Evolutionary conservation across 2,888 invertebrate genomes (phyloP).

Genomic region (Torymus auratus): DNA sequence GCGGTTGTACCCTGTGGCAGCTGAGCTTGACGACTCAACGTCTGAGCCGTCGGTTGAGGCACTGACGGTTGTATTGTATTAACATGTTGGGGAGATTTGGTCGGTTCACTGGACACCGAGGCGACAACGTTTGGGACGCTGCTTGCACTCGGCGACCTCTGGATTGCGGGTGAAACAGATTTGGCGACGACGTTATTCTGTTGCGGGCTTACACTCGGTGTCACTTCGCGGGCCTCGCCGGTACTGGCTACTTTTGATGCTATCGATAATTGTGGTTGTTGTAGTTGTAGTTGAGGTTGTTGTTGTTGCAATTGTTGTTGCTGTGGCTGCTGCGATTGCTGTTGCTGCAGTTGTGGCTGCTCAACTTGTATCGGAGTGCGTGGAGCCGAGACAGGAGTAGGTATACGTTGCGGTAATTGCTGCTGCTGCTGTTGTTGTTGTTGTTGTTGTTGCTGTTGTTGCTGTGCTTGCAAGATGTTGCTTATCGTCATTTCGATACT

Average conservation of each 20-base stretch:
- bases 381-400: conserved; percentile 58
- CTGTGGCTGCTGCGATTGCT: conserved; percentile 59
- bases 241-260: conserved; percentile 1
- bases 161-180: conserved; percentile 51
- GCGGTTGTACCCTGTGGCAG: conserved; percentile 71
- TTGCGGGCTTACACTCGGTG: conserved; percentile 21
- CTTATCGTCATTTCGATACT: conserved; percentile 48
- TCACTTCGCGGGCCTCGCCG: conserved; percentile 23
- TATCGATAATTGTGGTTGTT: conserved; percentile 64
- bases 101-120: conserved; percentile 22
- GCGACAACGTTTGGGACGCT: conserved; percentile 9
- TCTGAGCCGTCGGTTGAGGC: conserved; percentile 74
- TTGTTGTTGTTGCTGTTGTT: conserved; percentile 52
- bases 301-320: conserved; percentile 58
- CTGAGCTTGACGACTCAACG: conserved; percentile 76
- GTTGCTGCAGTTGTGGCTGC: conserved; percentile 54
- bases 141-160: conserved; percentile 36
- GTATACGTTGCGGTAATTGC: conserved; percentile 59
- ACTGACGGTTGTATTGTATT: conserved; percentile 77
- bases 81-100: conserved; percentile 69
- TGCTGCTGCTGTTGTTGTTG: conserved; percentile 57
- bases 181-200: conserved; percentile 28
- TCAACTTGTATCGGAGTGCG: conserved; percentile 54
- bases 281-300: conserved; percentile 57
- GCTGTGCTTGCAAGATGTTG: conserved; percentile 1